phyloP scores from a whole-genome alignment of 2,113 vertebrate genomes.

The Natator depressus region DNA sequence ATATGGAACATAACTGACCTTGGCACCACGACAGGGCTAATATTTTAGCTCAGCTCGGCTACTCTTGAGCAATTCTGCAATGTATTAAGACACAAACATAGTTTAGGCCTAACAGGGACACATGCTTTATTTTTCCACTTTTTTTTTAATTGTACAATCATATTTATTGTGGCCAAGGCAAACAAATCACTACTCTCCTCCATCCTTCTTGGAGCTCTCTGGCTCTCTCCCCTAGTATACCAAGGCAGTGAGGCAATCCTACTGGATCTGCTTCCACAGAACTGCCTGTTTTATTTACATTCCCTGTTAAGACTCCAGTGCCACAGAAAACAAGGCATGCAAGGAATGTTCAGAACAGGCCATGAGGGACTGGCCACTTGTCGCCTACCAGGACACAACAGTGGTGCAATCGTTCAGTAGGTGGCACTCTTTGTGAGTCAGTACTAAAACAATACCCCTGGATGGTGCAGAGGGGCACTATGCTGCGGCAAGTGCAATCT shows the following conservation, averaged over 20 bases:
- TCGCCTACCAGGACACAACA: slow-evolving; percentile 27
- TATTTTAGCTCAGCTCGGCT: not conserved
- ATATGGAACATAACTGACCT: not conserved
- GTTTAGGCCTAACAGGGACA: not conserved
- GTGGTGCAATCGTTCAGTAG: not conserved
- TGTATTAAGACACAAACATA: not conserved
- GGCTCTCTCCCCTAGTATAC: not conserved
- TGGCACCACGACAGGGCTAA: not conserved
- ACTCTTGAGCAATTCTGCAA: slow-evolving; percentile 18
- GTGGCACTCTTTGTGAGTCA: not conserved
- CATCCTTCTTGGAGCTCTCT: slow-evolving; percentile 11
- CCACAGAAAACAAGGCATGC: slow-evolving; percentile 41
- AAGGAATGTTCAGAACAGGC: not conserved
- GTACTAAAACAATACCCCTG: slow-evolving; percentile 25
- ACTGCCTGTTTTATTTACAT: slow-evolving; percentile 46
- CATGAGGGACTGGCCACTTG: slow-evolving; percentile 24
- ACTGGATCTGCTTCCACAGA: slow-evolving; percentile 24
- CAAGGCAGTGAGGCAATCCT: slow-evolving; percentile 35
- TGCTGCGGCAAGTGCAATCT: slow-evolving; percentile 22
- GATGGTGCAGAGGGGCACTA: slow-evolving; percentile 38
- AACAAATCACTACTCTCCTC: slow-evolving; percentile 17
- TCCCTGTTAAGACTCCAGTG: not conserved
- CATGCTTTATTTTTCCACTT: accelerated
- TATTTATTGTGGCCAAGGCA: slow-evolving; percentile 33
- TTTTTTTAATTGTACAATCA: not conserved